Percentiles rank a stretch among this genome's conserved stretches.
These are phyloP conservation scores for Microcaecilia unicolor DNA, from an alignment of 2,797 vertebrate genomes.

Conservation along the genomic window DNA sequence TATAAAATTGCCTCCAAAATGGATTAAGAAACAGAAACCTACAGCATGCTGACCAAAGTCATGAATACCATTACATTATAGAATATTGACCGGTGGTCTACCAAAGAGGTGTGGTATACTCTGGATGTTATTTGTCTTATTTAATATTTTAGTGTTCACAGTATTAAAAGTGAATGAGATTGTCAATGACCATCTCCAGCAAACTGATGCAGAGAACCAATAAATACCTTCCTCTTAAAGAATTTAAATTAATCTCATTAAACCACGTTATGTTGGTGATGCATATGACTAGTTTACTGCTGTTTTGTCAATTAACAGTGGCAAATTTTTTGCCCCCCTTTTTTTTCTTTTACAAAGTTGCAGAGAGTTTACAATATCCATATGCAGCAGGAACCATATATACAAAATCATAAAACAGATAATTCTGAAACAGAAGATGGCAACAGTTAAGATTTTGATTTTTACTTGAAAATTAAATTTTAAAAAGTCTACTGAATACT, in stretches of 20 bases:
- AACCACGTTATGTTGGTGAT: slow-evolving; percentile 39
- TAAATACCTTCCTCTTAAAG: slow-evolving; percentile 25
- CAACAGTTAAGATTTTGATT: slow-evolving; percentile 23
- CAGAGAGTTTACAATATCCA: slow-evolving; percentile 40
- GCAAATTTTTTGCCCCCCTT: too few species aligned
- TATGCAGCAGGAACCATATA: slow-evolving; percentile 30
- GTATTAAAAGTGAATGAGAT: slow-evolving; percentile 45
- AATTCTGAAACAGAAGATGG: slow-evolving; percentile 48
- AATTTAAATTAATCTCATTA: slow-evolving; percentile 33
- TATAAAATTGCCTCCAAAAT: too few species aligned
- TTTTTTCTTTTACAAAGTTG: slow-evolving; percentile 45
- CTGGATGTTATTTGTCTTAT: slow-evolving; percentile 51
- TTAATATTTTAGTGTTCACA: slow-evolving; percentile 48
- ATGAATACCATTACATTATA: too few species aligned
- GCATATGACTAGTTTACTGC: slow-evolving; percentile 32
- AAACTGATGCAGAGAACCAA: slow-evolving; percentile 39
- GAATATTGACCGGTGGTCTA: too few species aligned
- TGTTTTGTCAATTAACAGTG: slow-evolving; percentile 24
- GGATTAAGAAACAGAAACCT: too few species aligned
- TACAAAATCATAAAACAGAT: slow-evolving; percentile 48
- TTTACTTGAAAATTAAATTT: too few species aligned
- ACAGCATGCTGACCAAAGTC: too few species aligned
- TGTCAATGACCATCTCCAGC: slow-evolving; percentile 37
- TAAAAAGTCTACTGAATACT: slow-evolving; percentile 44
- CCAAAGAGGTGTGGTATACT: slow-evolving; percentile 37